These are phyloP conservation scores for Myotis daubentonii DNA, from an alignment of 2,797 vertebrate species.

Conservation along the genomic window DNA sequence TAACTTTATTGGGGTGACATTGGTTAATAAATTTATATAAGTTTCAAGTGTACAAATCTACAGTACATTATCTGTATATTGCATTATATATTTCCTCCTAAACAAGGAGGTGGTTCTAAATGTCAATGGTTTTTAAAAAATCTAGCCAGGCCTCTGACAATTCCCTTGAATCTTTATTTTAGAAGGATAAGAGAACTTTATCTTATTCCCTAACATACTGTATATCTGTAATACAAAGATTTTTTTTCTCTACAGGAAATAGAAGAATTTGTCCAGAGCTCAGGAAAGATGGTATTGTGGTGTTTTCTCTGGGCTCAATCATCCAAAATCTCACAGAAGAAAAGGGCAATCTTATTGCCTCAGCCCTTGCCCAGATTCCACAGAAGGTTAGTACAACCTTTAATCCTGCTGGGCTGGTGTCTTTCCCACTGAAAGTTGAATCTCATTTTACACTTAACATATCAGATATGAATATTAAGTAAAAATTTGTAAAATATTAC, in stretches of 20 bases:
- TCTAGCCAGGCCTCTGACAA: background rate
- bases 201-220: background rate
- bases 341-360: conserved; percentile 89
- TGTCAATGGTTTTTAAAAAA: background rate
- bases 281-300: conserved; percentile 91
- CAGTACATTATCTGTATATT: background rate
- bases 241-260: conserved; percentile 86
- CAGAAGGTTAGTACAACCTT: conserved; percentile 89
- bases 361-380: conserved; percentile 91
- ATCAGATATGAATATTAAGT: background rate
- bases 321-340: conserved; percentile 88
- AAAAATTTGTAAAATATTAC: background rate
- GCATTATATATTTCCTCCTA: background rate
- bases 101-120: background rate
- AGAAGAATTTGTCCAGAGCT: conserved; percentile 93
- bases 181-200: background rate
- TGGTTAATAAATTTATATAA: background rate
- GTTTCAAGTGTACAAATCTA: background rate
- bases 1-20: too few relatives aligned
- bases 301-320: conserved; percentile 91
- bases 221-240: background rate
- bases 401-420: background rate
- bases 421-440: background rate
- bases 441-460: background rate
- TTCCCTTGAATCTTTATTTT: background rate